These are phyloP conservation scores for Ephydatia muelleri DNA, from an alignment of 37 sponge, comb jelly and placozoan genomes.

Conservation along the genomic window DNA sequence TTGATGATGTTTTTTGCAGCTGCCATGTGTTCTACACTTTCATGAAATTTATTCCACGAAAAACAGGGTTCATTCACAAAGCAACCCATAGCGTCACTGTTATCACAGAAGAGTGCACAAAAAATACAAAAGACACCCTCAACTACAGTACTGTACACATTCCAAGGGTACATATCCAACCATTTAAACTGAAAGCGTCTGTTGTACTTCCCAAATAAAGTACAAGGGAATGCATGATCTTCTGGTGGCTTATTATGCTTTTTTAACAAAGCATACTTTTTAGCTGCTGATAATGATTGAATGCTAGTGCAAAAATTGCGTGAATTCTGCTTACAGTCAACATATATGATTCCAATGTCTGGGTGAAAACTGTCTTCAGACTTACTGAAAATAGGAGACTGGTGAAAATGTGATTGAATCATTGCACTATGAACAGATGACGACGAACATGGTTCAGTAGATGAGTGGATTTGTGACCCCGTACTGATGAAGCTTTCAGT, in stretches of 20 bases:
- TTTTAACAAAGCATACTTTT: conserved; percentile 3
- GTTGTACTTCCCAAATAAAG: conserved; percentile 13
- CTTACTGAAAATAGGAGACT: not conserved
- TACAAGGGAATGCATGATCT: not conserved
- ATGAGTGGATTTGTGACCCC: too few species aligned
- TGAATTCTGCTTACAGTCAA: not conserved
- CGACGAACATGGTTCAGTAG: not conserved
- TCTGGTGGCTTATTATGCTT: not conserved
- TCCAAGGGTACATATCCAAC: conserved; percentile 26
- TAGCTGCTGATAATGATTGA: not conserved
- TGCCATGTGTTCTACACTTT: not conserved
- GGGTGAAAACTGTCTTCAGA: not conserved
- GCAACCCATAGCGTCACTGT: not conserved
- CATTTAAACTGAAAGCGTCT: conserved; percentile 8
- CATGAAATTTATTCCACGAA: conserved; percentile 3
- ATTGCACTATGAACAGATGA: not conserved
- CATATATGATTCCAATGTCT: not conserved
- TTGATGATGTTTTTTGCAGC: conserved; percentile 2
- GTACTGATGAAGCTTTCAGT: too few species aligned
- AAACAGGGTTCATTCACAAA: not conserved
- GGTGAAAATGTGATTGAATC: not conserved
- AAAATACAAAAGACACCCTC: conserved; percentile 44
- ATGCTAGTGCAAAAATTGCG: not conserved
- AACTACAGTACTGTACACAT: conserved; percentile 39
- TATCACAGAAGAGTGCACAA: conserved; percentile 20